phyloP scores from a whole-genome alignment of 2,888 invertebrate species.

The Parapristionchus giblindavisi region DNA sequence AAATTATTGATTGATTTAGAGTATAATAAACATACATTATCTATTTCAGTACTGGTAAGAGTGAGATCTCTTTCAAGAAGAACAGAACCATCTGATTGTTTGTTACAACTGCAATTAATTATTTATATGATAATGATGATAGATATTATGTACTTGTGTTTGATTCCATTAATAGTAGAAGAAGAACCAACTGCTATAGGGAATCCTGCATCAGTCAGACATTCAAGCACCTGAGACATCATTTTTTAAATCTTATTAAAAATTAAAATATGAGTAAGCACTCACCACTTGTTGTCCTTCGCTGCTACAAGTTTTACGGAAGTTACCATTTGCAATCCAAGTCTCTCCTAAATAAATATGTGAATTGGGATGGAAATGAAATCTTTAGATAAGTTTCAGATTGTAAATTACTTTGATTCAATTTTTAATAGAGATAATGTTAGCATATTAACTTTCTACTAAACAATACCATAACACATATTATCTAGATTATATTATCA shows the following conservation, averaged over 20 bases:
- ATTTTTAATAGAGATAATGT: no score
- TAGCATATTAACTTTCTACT: no score
- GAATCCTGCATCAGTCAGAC: conserved; percentile 5
- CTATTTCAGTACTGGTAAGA: background rate
- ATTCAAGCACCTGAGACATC: conserved; percentile 2
- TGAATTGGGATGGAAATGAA: no score
- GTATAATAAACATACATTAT: background rate
- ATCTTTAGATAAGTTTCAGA: no score
- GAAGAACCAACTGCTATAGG: background rate
- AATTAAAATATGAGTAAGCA: background rate
- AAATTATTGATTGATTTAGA: background rate
- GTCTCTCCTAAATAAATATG: background rate
- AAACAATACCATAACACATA: no score
- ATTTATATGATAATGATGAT: background rate
- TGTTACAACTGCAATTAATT: conserved; percentile 17
- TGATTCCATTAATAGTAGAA: conserved; percentile 12
- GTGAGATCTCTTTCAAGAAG: conserved; percentile 18
- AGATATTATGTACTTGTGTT: background rate
- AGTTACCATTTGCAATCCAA: conserved; percentile 3
- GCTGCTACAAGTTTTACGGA: conserved; percentile 2
- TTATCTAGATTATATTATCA: no score
- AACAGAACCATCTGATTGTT: conserved; percentile 14
- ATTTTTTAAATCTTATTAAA: background rate
- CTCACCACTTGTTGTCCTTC: conserved; percentile 21
- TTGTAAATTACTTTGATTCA: no score